Percentiles rank a stretch among this genome's conserved stretches.
These are phyloP conservation scores for Plecturocebus donacophilus DNA, from an alignment of 2,113 vertebrate genomes.

Conservation along the genomic window DNA sequence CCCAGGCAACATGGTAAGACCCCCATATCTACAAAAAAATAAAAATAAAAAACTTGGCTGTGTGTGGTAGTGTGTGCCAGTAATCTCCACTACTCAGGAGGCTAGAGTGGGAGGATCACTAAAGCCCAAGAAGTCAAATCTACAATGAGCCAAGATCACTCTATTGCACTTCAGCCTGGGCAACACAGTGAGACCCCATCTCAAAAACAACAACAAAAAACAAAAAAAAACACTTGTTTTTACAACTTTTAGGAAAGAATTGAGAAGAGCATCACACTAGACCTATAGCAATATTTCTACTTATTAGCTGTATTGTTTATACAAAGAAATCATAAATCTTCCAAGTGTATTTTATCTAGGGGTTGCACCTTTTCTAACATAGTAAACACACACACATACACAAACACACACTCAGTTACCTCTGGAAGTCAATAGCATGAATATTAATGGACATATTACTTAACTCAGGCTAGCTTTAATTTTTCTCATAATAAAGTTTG, in stretches of 20 bases:
- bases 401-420: not conserved
- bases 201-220: too few relatives aligned
- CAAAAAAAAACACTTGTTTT: too few relatives aligned
- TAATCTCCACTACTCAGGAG: too few relatives aligned
- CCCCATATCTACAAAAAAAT: too few relatives aligned
- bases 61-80: too few relatives aligned
- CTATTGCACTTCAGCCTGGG: too few relatives aligned
- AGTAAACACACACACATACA: not conserved
- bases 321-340: not conserved
- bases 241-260: not conserved
- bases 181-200: too few relatives aligned
- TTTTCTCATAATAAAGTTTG: slow-evolving; percentile 53
- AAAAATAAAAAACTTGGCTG: too few relatives aligned
- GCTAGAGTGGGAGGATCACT: too few relatives aligned
- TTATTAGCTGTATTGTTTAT: not conserved
- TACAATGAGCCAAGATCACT: too few relatives aligned
- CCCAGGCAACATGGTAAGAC: too few relatives aligned
- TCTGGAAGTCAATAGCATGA: not conserved
- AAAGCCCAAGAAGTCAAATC: too few relatives aligned
- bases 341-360: not conserved
- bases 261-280: not conserved
- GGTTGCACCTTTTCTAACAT: not conserved
- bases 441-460: not conserved
- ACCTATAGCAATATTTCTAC: not conserved
- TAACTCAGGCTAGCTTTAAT: slow-evolving; percentile 6